Conservation (phyloP, 2,113 vertebrate species). For the Macquaria australasica region DNA sequence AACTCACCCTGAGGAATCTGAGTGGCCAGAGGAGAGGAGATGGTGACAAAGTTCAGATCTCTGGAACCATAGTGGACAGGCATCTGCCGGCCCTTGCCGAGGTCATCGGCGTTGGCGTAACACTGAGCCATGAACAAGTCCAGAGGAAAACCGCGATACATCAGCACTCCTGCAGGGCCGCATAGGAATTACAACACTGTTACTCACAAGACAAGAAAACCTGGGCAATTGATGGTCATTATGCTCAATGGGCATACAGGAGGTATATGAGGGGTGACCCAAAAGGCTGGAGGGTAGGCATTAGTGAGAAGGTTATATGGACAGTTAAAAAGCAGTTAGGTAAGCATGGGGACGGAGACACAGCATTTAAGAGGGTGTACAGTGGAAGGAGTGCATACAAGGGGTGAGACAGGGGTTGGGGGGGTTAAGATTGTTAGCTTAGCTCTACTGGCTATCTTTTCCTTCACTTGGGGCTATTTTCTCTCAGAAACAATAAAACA, state of each 20-base stretch:
- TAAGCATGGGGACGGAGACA: too few species aligned
- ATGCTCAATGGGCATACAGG: not conserved
- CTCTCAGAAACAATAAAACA: not conserved
- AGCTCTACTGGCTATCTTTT: too few species aligned
- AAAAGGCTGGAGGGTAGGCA: not conserved
- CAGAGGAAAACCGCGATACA: slow-evolving; percentile 93
- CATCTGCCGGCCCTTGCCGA: slow-evolving; percentile 94
- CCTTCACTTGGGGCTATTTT: too few species aligned
- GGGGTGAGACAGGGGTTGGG: too few species aligned
- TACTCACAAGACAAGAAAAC: not conserved
- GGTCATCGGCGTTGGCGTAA: slow-evolving; percentile 89
- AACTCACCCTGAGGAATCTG: slow-evolving; percentile 94
- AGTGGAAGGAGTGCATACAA: not conserved
- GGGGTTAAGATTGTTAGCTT: too few species aligned
- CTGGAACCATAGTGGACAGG: slow-evolving; percentile 93
- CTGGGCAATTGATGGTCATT: not conserved
- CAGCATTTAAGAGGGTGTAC: not conserved
- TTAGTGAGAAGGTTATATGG: not conserved
- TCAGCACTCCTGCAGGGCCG: slow-evolving; percentile 87
- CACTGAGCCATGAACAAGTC: slow-evolving; percentile 96
- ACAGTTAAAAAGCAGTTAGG: not conserved
- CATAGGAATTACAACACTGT: not conserved
- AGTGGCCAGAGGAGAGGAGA: slow-evolving; percentile 94
- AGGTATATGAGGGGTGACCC: too few species aligned
- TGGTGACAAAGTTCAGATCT: slow-evolving; percentile 93